phyloP scores from a whole-genome alignment of 2,113 vertebrate genomes.

The Paratilapia polleni region DNA sequence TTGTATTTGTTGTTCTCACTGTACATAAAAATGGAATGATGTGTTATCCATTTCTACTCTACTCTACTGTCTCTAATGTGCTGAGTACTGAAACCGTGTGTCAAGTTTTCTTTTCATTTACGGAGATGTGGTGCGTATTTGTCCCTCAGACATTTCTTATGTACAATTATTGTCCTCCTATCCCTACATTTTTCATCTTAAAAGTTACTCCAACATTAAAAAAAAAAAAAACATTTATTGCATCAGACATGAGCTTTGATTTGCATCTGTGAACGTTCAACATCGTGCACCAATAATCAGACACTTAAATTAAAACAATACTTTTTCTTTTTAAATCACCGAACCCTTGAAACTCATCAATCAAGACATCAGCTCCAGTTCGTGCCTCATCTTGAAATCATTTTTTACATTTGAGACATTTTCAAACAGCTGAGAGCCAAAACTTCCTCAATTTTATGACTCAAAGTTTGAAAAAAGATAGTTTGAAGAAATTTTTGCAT shows the following conservation, averaged over 20 bases:
- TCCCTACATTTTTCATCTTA: background rate
- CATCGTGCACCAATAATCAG: background rate
- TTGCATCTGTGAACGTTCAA: background rate
- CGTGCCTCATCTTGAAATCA: background rate
- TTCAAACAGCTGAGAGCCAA: background rate
- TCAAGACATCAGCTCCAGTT: background rate
- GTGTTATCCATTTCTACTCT: background rate
- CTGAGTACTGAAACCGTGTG: background rate
- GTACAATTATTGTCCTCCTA: background rate
- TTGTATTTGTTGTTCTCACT: background rate
- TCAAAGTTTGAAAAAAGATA: background rate
- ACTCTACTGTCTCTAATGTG: constrained; percentile 15
- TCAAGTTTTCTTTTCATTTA: background rate
- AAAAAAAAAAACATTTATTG: background rate
- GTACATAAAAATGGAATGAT: constrained; percentile 2
- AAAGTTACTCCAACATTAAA: background rate
- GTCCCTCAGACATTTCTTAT: background rate
- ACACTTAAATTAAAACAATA: background rate
- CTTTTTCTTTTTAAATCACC: background rate
- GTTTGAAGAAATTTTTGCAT: background rate
- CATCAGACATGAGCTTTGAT: background rate
- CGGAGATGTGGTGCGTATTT: background rate
- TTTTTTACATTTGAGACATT: no score
- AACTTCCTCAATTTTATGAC: background rate
- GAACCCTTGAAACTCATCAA: background rate